phyloP scores from a whole-genome alignment of 2,797 vertebrate species.

The Leuciscus waleckii region DNA sequence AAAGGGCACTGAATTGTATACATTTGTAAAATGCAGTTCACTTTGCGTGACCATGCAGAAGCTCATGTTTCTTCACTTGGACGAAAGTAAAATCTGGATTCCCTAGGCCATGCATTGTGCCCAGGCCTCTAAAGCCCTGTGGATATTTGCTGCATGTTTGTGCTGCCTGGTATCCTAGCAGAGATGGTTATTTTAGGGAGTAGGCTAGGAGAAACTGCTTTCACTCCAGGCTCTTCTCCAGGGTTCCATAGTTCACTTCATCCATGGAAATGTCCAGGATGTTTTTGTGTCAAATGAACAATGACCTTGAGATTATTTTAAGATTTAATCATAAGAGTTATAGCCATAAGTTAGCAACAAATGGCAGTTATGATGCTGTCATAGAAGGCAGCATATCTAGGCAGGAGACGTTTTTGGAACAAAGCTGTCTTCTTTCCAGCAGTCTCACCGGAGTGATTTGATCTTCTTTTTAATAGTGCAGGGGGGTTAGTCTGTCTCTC shows the following conservation, averaged over 20 bases:
- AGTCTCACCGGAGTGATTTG: constrained; percentile 57
- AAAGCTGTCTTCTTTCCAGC: not conserved
- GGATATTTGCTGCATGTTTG: constrained; percentile 26
- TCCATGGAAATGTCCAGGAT: constrained; percentile 14
- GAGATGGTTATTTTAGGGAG: constrained; percentile 38
- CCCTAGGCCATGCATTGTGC: not conserved
- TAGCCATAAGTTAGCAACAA: not conserved
- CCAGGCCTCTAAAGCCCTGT: constrained; percentile 36
- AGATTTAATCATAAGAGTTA: not conserved
- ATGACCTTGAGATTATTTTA: not conserved
- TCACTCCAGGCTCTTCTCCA: constrained; percentile 5
- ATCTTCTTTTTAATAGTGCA: constrained; percentile 67
- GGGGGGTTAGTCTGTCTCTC: constrained; percentile 65
- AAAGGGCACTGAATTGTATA: not conserved
- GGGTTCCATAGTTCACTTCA: not conserved
- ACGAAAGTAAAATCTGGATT: constrained; percentile 24
- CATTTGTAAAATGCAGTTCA: not conserved
- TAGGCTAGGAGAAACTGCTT: constrained; percentile 9
- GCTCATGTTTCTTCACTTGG: constrained; percentile 22
- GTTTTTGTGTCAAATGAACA: constrained; percentile 10
- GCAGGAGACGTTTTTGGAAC: not conserved
- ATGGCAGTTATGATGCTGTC: not conserved
- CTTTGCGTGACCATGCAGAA: constrained; percentile 2
- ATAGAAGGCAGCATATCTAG: not conserved
- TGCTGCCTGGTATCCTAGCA: constrained; percentile 37